Percentiles rank a stretch among this genome's conserved stretches.
These are phyloP conservation scores for Artemia sinica DNA, from an alignment of 2,888 invertebrate species.

Conservation along the genomic window DNA sequence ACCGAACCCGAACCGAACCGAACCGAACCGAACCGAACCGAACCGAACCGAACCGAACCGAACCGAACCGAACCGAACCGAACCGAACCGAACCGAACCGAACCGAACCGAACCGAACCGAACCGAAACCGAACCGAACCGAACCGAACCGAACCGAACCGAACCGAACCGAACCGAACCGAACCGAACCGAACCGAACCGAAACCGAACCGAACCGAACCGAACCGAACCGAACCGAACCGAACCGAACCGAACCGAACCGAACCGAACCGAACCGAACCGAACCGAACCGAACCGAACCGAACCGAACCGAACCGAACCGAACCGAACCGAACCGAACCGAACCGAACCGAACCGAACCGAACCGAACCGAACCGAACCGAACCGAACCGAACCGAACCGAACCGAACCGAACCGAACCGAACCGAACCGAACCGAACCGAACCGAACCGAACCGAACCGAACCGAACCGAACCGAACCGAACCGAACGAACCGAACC, in stretches of 20 bases:
- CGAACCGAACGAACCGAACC: no score
- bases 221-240: conserved; percentile 22
- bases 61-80: conserved; percentile 23
- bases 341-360: conserved; percentile 23
- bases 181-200: conserved; percentile 23
- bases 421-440: background rate
- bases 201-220: no score
- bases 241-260: conserved; percentile 21
- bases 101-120: conserved; percentile 22
- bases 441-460: no score
- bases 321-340: no score
- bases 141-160: conserved; percentile 21
- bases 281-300: conserved; percentile 16
- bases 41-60: conserved; percentile 23
- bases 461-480: no score
- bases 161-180: conserved; percentile 22
- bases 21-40: conserved; percentile 23
- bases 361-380: conserved; percentile 23
- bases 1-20: no score
- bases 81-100: conserved; percentile 22
- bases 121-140: no score
- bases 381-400: conserved; percentile 22
- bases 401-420: conserved; percentile 21
- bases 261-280: conserved; percentile 22
- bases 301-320: conserved; percentile 21